These are phyloP conservation scores for Odontomachus brunneus DNA, from an alignment of 1,140 invertebrate species.

Conservation along the genomic window DNA sequence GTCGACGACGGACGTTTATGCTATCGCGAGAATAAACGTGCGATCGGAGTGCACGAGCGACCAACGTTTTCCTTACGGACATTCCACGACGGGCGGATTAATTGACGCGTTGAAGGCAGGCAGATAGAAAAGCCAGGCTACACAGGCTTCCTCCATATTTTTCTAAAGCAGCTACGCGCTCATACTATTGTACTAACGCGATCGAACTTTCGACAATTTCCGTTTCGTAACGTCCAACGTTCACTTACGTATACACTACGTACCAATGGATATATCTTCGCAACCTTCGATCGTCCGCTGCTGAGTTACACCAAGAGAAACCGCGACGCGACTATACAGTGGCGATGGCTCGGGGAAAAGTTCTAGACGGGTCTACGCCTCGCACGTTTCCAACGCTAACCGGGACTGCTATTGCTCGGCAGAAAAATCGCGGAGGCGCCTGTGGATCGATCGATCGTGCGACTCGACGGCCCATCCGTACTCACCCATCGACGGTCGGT, in stretches of 20 bases:
- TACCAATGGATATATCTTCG: slow-evolving; percentile 22
- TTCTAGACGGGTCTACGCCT: background rate
- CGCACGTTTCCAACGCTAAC: background rate
- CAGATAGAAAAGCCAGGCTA: background rate
- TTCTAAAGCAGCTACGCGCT: slow-evolving; percentile 48
- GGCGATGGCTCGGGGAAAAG: background rate
- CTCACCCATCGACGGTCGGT: slow-evolving; percentile 5
- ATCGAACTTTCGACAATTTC: slow-evolving; percentile 34
- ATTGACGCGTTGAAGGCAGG: background rate
- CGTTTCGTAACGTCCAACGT: slow-evolving; percentile 58
- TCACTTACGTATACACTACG: background rate
- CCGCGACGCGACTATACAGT: background rate
- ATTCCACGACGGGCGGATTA: background rate
- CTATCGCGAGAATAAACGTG: background rate
- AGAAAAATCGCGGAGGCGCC: slow-evolving; percentile 35
- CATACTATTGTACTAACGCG: slow-evolving; percentile 22
- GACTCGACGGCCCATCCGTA: slow-evolving; percentile 34
- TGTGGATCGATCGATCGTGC: slow-evolving; percentile 49
- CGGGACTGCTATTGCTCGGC: background rate
- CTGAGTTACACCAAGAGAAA: background rate
- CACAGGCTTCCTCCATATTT: slow-evolving; percentile 65
- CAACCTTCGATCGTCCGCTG: slow-evolving; percentile 54
- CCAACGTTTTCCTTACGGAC: background rate
- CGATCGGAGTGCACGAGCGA: background rate
- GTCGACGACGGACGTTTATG: background rate